Evolutionary conservation across 2,888 invertebrate species (phyloP).

Genomic region (Tridacna gigas): DNA sequence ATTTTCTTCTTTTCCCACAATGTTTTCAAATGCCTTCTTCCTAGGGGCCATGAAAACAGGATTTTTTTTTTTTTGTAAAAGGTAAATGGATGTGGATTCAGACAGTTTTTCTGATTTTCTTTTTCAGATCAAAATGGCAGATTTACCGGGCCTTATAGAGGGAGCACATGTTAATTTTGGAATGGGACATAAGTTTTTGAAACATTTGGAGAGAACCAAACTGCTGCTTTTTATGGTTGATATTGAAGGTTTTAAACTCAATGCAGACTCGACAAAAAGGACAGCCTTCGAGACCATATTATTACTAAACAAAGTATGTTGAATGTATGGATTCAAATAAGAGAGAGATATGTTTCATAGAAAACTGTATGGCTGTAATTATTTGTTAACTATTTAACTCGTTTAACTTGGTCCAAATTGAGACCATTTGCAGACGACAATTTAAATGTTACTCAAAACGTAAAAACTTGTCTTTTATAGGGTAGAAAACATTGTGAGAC

Average conservation of each 20-base stretch:
- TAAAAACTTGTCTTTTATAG: too few species aligned
- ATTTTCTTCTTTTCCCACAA: not conserved
- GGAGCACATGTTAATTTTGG: constrained; percentile 94
- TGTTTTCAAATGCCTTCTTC: not conserved
- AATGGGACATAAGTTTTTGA: constrained; percentile 92
- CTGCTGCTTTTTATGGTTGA: constrained; percentile 95
- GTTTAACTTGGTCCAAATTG: too few species aligned
- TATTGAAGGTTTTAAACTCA: constrained; percentile 94
- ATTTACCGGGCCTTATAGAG: constrained; percentile 98
- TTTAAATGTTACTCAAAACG: too few species aligned
- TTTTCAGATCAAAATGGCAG: constrained; percentile 92
- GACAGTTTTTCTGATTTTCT: not conserved
- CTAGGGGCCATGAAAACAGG: not conserved
- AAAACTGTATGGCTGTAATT: too few species aligned
- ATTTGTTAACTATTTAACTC: too few species aligned
- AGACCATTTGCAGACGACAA: too few species aligned
- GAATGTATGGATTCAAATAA: too few species aligned
- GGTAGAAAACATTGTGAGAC: too few species aligned
- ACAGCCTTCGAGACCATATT: constrained; percentile 93
- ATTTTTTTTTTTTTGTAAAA: not conserved
- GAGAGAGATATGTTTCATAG: too few species aligned
- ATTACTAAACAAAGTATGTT: constrained; percentile 90
- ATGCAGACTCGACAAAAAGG: constrained; percentile 88
- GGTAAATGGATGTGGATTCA: too few species aligned
- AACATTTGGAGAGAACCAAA: constrained; percentile 96